Conservation (phyloP, 2,888 invertebrate genomes). For the Boloria selene region DNA sequence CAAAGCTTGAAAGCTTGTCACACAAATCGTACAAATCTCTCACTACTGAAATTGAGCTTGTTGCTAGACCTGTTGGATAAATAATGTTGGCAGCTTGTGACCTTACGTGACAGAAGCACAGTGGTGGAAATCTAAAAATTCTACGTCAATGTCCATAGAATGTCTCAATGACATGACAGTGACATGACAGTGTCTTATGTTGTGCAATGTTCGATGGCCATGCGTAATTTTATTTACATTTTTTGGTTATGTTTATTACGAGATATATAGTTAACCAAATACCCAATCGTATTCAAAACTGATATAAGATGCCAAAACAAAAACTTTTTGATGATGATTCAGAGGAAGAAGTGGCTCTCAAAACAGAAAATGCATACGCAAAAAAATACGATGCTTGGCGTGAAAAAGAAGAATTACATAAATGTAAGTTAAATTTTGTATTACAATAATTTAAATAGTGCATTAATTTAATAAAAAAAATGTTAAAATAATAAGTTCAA, state of each 20-base stretch:
- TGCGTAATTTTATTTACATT: conserved; percentile 25
- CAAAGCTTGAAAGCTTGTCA: too few species aligned
- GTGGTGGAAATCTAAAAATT: too few species aligned
- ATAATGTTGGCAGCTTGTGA: too few species aligned
- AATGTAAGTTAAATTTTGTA: conserved; percentile 80
- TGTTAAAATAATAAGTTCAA: neutral
- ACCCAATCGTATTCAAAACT: neutral
- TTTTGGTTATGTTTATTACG: conserved; percentile 38
- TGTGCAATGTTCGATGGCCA: conserved; percentile 7
- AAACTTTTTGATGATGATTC: conserved; percentile 81
- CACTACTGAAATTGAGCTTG: too few species aligned
- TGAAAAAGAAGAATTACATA: conserved; percentile 92
- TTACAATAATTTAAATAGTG: neutral
- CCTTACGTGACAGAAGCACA: too few species aligned
- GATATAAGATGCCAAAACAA: conserved; percentile 46
- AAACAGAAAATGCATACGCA: conserved; percentile 91
- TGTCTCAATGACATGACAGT: too few species aligned
- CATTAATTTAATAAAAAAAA: neutral
- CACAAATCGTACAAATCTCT: too few species aligned
- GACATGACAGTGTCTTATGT: neutral
- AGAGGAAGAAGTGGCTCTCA: conserved; percentile 81
- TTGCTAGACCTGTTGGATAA: too few species aligned
- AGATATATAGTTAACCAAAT: conserved; percentile 49
- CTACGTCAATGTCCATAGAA: too few species aligned
- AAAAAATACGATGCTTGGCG: conserved; percentile 92